Base-by-base conservation (phyloP, 2,888 invertebrate genomes). In the Eretmocerus hayati region DNA sequence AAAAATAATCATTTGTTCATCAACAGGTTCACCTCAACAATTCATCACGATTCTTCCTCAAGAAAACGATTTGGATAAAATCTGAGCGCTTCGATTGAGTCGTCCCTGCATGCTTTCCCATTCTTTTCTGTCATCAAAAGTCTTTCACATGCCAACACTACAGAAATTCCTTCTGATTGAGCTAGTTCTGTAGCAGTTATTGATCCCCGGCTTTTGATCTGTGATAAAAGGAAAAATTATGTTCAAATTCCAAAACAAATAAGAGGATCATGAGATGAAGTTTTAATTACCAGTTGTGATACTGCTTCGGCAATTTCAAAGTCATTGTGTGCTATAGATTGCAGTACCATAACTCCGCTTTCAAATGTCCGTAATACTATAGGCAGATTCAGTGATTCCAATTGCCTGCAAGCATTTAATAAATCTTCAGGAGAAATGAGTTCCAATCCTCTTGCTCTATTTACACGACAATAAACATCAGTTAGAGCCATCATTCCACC, bases 401-500 rank as follows among this genome's bases (percentile, higher is more conserved):
- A 73, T 55, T 76, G 81, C 71, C 81, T 80, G 75, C 95, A 96
- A 16, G 95, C 95, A 73, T 90, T 86, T 36, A 96, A 73, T 58
- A 97, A 77, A 77, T 99, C 99, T 72, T 97, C 97, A 0, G 97
- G 96, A 1, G 99, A 99, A 44, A 99, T 74, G 1, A 99, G 77
- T 74, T 97, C 94, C 57, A 97, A 76, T 3, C 97, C 97, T 66
- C 99, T 80, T 1, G 97, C 96, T 69, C 99, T 80, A 72, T 99
- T 99, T 2, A 97, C 86, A 59, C 97, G 80, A 72, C 97, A 97
- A 77, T 92, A 99, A 1, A 89, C 95, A 75, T 99, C 99, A 4
- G 95, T 87, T 47, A 99, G 73, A 0, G 92, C 86, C 91, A 97
- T 94, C 79, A 96, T 91, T 9, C 97, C 97, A 23, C 96, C 95